Base-by-base conservation (phyloP, 1,140 invertebrate species). In the Apis laboriosa region DNA sequence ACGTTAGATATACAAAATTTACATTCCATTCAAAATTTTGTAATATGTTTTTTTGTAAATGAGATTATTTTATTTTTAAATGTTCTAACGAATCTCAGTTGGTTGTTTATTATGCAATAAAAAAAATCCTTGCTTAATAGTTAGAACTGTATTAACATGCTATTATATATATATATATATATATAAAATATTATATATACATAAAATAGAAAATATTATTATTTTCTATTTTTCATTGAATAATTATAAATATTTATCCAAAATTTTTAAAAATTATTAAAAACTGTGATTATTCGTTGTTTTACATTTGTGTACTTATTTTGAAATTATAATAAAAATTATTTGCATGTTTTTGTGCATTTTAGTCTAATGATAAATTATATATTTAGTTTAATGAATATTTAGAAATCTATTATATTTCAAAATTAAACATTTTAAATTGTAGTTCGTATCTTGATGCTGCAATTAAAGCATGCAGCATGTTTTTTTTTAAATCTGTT, bases 251-350 rank as follows among this genome's bases (percentile, higher is more conserved):
- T 60, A 63, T 8, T 63, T 24, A 19, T 61, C 13, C 21, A 28
- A 71, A 43, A 34, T 53, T 63, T 53, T 13, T 34, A 15, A 28
- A 74, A 51, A 56, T 56, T 66, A 24, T n/a, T 56, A 55, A 5
- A 24, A 9, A 21, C 55, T 66, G 58, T 53, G 68, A 68, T 28
- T 82, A 13, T 76, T 76, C 17, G 53, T 56, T 17, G 53, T 51
- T 24, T 55, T 21, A 67, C n/a, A n/a, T 76, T 81, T 66, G 49
- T 74, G 72, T 55, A 67, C 60, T 80, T 76, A 71, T 61, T 55
- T 71, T 60, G 51, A 71, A 64, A 34, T 68, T 72, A 21, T 70
- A 83, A 86, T 85, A 78, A 85, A 82, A 83, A 72, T 67, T 53
- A 9, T 75, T 28, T 55, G 70, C 77, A 74, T 49, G 61, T 63